Base-by-base conservation (phyloP, 2,113 vertebrate genomes). In the Girardinichthys multiradiatus region DNA sequence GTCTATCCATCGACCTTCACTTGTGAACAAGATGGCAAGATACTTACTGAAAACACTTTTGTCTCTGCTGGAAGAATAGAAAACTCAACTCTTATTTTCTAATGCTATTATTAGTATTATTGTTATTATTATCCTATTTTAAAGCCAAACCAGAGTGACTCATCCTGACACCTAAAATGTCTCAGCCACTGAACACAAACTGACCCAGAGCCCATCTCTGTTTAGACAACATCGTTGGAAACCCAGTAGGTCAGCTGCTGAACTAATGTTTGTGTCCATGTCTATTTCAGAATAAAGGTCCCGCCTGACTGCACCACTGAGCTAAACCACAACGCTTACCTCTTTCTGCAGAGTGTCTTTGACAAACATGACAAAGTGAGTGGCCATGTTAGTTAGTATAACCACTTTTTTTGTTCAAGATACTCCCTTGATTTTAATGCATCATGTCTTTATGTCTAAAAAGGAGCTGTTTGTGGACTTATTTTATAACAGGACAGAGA, bases 321-420 rank as follows among this genome's bases (percentile, higher is more conserved):
- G 91, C 94, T 99, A 68, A 99, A 99, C 91, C 98, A 99, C 93
- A 97, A 98, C 45, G 96, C 97, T 1, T 99, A 99, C 92, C 95
- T 99, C 81, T 99, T 99, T 87, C 96, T 99, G 60, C 98, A 99
- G 86, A 98, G 97, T 82, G 96, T 97, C 86, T 99, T 99, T 92
- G 97, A 99, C 92, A 99, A 99, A 81, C 97, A 99, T 57, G 98
- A 99, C 92, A 96, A 97, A 96, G 98, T 99, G 93, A 95, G 96
- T 76, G 57, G 7, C 7, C 5, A 4, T 59, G 42, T n/a, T n/a
- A n/a, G n/a, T 54, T 62, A 21, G 42, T 9, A 13, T 13, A 35
- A 39, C 2, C 7, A 14, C n/a, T 64, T 11, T 37, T 31, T 29
- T 42, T 14, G 24, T 6, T 58, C 9, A 37, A 2, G 5, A 21